Percentiles rank a stretch among this genome's conserved stretches.
Evolutionary conservation across 1,140 invertebrate genomes (phyloP).

Genomic region (Atta cephalotes): DNA sequence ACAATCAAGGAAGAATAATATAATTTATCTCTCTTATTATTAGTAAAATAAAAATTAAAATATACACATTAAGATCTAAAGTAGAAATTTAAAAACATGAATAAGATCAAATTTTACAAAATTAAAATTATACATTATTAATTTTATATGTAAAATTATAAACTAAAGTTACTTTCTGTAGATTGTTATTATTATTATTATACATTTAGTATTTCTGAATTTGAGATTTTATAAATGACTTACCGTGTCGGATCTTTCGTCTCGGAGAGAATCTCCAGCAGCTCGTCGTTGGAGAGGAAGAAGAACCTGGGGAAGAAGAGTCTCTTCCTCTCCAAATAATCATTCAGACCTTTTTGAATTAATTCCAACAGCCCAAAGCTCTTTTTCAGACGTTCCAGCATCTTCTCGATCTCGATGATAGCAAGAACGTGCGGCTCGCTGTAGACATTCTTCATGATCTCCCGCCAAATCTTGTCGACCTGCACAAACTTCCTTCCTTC

Average conservation of each 20-base stretch:
- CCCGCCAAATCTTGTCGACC: slow-evolving; percentile 97
- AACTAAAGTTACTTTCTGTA: slow-evolving; percentile 1
- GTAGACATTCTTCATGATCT: slow-evolving; percentile 96
- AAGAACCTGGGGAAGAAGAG: slow-evolving; percentile 98
- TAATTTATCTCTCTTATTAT: background rate
- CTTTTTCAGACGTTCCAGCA: slow-evolving; percentile 96
- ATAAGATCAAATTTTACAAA: background rate
- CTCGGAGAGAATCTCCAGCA: slow-evolving; percentile 98
- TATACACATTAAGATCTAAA: background rate
- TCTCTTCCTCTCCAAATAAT: slow-evolving; percentile 98
- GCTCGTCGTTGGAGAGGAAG: slow-evolving; percentile 98
- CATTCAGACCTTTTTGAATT: slow-evolving; percentile 97
- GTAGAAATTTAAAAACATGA: background rate
- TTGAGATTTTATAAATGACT: slow-evolving; percentile 15
- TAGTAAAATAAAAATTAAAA: background rate
- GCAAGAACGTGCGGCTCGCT: slow-evolving; percentile 92
- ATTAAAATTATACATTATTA: background rate
- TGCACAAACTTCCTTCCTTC: slow-evolving; percentile 95
- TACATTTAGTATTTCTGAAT: background rate
- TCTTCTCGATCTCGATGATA: slow-evolving; percentile 96
- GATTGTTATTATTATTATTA: slow-evolving; percentile 32
- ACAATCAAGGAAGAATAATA: background rate
- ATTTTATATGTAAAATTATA: background rate
- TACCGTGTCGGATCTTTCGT: slow-evolving; percentile 98
- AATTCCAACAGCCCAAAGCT: slow-evolving; percentile 94